Evolutionary conservation across 2,797 vertebrate genomes (phyloP), one percentile per base, ranked within the genome.

Genomic region (Neomorphus geoffroyi): DNA sequence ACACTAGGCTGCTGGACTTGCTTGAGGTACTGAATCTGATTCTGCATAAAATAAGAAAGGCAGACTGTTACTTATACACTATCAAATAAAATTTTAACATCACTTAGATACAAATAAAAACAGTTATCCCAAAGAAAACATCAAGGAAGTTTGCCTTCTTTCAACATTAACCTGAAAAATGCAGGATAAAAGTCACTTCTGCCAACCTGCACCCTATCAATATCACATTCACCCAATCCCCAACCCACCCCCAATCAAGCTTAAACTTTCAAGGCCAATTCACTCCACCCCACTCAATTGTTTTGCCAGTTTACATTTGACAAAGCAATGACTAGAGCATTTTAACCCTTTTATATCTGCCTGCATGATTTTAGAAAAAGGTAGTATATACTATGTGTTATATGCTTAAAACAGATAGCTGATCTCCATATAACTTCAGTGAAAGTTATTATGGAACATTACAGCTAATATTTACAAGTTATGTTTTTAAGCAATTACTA

Each of bases 11-110:
- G 99, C 98, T 99, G 99, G 97, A 99, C 99, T 99, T 99, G 99
- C 99, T 99, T 99, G 98, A 99, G 99, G 98, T 99, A 99, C 98
- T 99, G 99, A 98, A 99, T 99, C 98, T 99, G 99, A 97, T 99
- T 99, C 99, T 99, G 98, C 72, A 91, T 73, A 96, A 97, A 97
- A 65, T 80, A 95, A 97, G 97, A 96, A 73, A 71, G n/a, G 75
- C 8, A 54, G 1, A 41, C 54, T 94, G 73, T 99, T 93, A 99
- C 48, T 78, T 43, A 80, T 77, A 53, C 9, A 71, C 12, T 6
- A 80, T 21, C 41, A 57, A 54, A 57, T 18, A 75, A 26, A 39
- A 58, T 5, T 2, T 9, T 0, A 2, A 66, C 81, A 11, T 35
- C 0, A 69, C 32, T 80, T 46, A 23, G 14, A 51, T 48, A 51